Base-by-base conservation (phyloP, 2,113 vertebrate species). In the Limnothrissa miodon region DNA sequence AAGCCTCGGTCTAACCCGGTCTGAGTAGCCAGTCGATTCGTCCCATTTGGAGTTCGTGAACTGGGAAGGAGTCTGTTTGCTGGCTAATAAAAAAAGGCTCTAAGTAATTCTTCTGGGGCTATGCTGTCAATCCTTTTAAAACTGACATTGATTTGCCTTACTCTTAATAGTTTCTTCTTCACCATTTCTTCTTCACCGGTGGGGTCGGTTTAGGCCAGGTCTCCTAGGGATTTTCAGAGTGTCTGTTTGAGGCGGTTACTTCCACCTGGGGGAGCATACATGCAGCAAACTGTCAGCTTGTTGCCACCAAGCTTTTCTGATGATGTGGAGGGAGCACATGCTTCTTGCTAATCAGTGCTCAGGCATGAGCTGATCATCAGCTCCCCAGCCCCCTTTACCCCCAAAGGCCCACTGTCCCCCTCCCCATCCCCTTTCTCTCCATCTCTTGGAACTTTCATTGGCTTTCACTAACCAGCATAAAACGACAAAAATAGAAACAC, bases 141-240 rank as follows among this genome's bases (percentile, higher is more conserved):
- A 88, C 88, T 74, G 45, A 83, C 87, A 93, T 93, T 81, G 86
- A 94, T 93, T 91, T 86, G 92, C 90, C 91, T 93, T 92, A 89
- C 86, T 87, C 83, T 86, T 90, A 90, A 89, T 90, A 89, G 90
- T 89, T 87, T 88, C 86, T 66, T 29, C 13, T 66, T 29, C 42
- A 2, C 42, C 42, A 4, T 25, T 59, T 21, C 9, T n/a, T 29
- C 25, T 1, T 5, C 59, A 66, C 1, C n/a, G 25, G n/a, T n/a
- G n/a, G 59, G 59, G 87, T 85, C 83, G 82, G 81, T 81, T 81
- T 15, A 48, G 87, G 86, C 87, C 82, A 87, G 85, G 86, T 45
- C 51, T 36, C 29, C 10, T 13, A 3, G 66, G 59, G n/a, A 62
- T 62, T 62, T 74, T 39, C 13, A 13, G 66, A 33, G 66, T 36